Evolutionary conservation across 2,113 vertebrate species (phyloP).

Genomic region (Odocoileus hemionus): DNA sequence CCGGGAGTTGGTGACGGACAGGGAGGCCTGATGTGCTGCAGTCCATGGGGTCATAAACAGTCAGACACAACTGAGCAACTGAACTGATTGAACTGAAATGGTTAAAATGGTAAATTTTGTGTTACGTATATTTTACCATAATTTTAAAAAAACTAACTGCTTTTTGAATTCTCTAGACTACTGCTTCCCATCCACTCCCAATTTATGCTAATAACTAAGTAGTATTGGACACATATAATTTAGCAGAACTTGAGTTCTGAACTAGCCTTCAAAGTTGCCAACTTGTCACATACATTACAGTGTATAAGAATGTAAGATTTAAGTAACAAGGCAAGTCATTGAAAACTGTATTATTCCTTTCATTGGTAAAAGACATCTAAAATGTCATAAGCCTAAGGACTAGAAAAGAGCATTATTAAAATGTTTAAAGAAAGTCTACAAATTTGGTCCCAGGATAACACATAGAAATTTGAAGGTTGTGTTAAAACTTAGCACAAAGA

Average conservation of each 20-base stretch:
- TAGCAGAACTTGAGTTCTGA: background rate
- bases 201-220: background rate
- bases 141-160: background rate
- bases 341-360: background rate
- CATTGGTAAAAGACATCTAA: background rate
- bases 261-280: background rate
- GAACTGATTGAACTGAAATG: background rate
- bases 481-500: background rate
- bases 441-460: background rate
- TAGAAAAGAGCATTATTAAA: background rate
- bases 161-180: background rate
- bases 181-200: background rate
- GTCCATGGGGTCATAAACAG: background rate
- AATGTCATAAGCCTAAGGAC: background rate
- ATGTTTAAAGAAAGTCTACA: background rate
- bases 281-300: background rate
- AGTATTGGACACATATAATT: background rate
- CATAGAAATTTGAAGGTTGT: background rate
- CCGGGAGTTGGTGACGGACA: fast-evolving
- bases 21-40: background rate
- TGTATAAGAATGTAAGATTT: background rate
- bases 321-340: background rate
- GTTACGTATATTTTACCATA: background rate
- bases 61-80: fast-evolving
- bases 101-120: background rate